Base-by-base conservation (phyloP, 2,113 vertebrate genomes). In the Eubucco bourcierii region DNA sequence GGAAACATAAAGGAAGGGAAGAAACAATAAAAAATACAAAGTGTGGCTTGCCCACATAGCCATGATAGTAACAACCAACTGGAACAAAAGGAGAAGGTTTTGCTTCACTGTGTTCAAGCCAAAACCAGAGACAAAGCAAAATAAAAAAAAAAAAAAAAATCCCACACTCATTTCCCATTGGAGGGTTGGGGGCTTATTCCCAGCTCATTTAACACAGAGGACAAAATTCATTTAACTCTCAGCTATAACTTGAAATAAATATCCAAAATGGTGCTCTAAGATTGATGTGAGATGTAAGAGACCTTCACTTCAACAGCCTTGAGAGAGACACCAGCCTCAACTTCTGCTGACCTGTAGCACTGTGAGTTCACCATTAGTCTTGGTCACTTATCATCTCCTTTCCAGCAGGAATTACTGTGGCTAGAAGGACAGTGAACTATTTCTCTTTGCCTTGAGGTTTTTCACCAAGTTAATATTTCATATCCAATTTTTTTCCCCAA, bases 161-260 rank as follows among this genome's bases (percentile, higher is more conserved):
- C 37, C 27, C 28, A 9, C 4, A 2, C 4, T 15, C 13, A 23
- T 37, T 41, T 52, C 47, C 33, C 33, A 6, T 44, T 80, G 44
- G 12, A 10, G 9, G 17, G 2, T 2, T 73, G 19, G 13, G 17
- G 1, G 0, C 15, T 33, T 92, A 52, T 0, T 25, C 21, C 33
- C 11, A 46, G 16, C 4, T 74, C 29, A 63, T 80, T 82, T 80
- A 61, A 28, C 31, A 77, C 58, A 15, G 19, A 80, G 8, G 16
- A 50, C 16, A 46, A 34, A 87, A 84, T 83, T 65, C 1, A 5
- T 72, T 56, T 80, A 29, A 7, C 29, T 44, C 15, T 77, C 73
- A 63, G 33, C 10, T 89, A 56, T 66, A 93, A 80, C 13, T 64
- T 67, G 53, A 84, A 77, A 77, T 87, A 87, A 83, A 61, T 67